Evolutionary conservation across 2,797 vertebrate genomes (phyloP), one percentile per base, ranked within the genome.

Genomic region (Neomorphus geoffroyi): DNA sequence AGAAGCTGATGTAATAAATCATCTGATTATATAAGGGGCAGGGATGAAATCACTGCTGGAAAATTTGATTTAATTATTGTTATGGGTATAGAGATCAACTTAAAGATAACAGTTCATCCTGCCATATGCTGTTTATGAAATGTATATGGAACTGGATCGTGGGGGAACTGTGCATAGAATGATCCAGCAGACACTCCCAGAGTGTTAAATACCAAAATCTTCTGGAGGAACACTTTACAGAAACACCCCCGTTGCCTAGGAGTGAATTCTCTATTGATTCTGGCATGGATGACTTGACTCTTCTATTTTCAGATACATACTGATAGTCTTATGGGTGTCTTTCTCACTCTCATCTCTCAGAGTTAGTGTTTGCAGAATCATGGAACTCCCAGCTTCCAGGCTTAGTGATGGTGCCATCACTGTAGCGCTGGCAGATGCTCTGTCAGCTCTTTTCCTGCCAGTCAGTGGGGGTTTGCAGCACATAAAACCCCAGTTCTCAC

Each of bases 41-140:
- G 46, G 64, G 45, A 70, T 95, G 35, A 84, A 96, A 81, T 67
- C 1, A 14, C 64, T 92, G 26, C 48, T 94, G 64, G 56, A 88
- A 87, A 85, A 33, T 33, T 74, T 64, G 15, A 45, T 81, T 73
- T 91, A 67, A 90, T 95, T 94, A 70, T 56, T 88, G 86, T 69
- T 92, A 60, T 13, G 46, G 24, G 21, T 80, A 23, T 54, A 82
- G 54, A 92, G 71, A 86, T 92, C 28, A 58, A 10, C 37, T 48
- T 92, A 80, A 90, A 86, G 88, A 67, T 92, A 92, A 56, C 66
- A 64, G 35, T 84, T 88, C 50, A 35, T 91, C 61, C 51, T 93
- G 51, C 58, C 43, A 37, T 88, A 41, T 64, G 33, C 16, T 48
- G 13, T 88, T 90, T 75, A 83, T 83, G 50, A 86, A 88, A 90